These are phyloP conservation scores for Vespertilio murinus DNA, from an alignment of 2,797 vertebrate species.

Conservation along the genomic window DNA sequence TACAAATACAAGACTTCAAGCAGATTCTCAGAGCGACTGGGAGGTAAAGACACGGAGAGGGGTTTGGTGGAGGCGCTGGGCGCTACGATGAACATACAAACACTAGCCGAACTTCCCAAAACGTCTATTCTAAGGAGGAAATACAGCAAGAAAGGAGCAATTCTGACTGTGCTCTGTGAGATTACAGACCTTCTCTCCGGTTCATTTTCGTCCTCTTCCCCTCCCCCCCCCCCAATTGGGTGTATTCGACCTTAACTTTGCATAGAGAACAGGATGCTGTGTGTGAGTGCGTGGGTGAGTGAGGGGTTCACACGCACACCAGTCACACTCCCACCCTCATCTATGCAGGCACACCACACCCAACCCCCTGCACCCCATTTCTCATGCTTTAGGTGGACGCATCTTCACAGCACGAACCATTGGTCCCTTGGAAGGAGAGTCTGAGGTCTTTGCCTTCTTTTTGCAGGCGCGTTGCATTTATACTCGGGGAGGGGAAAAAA, in stretches of 20 bases:
- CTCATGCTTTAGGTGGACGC: conserved; percentile 82
- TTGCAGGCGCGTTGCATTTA: conserved; percentile 82
- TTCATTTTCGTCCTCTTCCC: conserved; percentile 60
- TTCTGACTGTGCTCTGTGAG: conserved; percentile 80
- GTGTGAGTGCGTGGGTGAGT: conserved; percentile 70
- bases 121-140: conserved; percentile 81
- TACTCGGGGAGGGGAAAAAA: conserved; percentile 73
- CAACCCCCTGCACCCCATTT: conserved; percentile 61
- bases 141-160: conserved; percentile 80
- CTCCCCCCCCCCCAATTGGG: conserved; percentile 51
- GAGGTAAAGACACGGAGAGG: conserved; percentile 67
- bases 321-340: conserved; percentile 68
- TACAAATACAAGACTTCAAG: conserved; percentile 78
- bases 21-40: conserved; percentile 75
- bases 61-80: conserved; percentile 67
- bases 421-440: conserved; percentile 82
- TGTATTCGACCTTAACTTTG: conserved; percentile 82
- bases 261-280: conserved; percentile 83
- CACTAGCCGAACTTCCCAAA: conserved; percentile 83
- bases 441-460: conserved; percentile 78
- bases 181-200: conserved; percentile 70
- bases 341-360: conserved; percentile 56
- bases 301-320: conserved; percentile 75
- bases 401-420: conserved; percentile 78
- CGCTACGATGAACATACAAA: conserved; percentile 83